Evolutionary conservation across 2,113 vertebrate genomes (phyloP).

Genomic region (Pyrgilauda ruficollis): DNA sequence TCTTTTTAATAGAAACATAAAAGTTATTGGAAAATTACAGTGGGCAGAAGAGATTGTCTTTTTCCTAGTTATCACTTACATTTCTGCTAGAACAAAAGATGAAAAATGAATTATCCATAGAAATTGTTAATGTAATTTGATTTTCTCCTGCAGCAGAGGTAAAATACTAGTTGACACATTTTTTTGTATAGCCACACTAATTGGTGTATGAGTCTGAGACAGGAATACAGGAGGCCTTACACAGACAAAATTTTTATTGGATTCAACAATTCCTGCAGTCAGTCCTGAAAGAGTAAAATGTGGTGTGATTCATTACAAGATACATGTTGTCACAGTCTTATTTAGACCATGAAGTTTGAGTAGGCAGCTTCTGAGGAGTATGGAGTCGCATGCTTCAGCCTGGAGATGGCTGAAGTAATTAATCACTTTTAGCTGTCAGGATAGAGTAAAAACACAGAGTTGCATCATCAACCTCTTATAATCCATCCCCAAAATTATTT

Average conservation of each 20-base stretch:
- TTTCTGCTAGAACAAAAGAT: not conserved
- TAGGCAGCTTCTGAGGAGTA: not conserved
- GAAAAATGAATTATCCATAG: slow-evolving; percentile 4
- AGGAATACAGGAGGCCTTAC: not conserved
- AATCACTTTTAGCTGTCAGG: not conserved
- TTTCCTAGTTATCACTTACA: not conserved
- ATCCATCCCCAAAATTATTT: fast-evolving
- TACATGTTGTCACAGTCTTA: not conserved
- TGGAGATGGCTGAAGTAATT: not conserved
- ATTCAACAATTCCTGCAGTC: not conserved
- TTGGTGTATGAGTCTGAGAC: not conserved
- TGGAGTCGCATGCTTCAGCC: not conserved
- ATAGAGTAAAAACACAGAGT: not conserved
- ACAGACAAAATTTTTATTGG: not conserved
- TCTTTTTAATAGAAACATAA: not conserved
- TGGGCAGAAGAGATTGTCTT: not conserved
- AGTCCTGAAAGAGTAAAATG: not conserved
- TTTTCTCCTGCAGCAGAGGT: not conserved
- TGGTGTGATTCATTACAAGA: not conserved
- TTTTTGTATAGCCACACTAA: not conserved
- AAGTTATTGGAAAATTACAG: not conserved
- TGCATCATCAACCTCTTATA: not conserved
- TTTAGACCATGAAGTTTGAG: not conserved
- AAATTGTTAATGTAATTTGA: not conserved
- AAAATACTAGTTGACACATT: not conserved